Base-by-base conservation (phyloP, 1,140 invertebrate genomes). In the Caenorhabditis latens region DNA sequence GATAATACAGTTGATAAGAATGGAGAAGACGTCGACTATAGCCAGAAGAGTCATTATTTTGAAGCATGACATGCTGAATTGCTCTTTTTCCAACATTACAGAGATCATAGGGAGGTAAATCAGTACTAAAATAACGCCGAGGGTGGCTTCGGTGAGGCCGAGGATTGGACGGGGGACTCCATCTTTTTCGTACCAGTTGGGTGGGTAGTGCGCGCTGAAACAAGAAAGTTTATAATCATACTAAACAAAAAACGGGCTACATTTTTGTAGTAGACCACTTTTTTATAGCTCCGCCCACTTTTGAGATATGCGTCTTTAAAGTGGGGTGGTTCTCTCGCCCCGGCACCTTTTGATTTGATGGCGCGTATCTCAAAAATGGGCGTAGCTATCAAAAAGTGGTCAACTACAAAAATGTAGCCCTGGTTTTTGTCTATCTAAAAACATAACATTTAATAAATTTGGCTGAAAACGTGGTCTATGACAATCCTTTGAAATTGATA, bases 1-100 rank as follows among this genome's bases (percentile, higher is more conserved):
- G 4, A 84, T 19, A 14, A 84, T 50, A 32, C 21, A 61, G 58
- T 63, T 84, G 58, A 84, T 24, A 4, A 32, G 9, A 21, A 84
- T 57, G 24, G 24, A 24, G n/a, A 61, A 16, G 8, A 84, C 13
- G 58, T 84, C 83, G 21, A 65, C 32, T 13, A 63, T 43, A 1
- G 42, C n/a, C 6, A 61, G 55, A 21, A 84, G 14, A 13, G 3
- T 8, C 61, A 63, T 63, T 11, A 63, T 63, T 63, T 63, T 63
- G 61, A 32, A 63, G 19, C 61, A 63, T 14, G 61, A 63, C 21
- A 63, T 63, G 11, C 4, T 4, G 24, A 63, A 63, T 9, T 63
- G 21, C 8, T 63, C 32, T 40, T 40, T 63, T 40, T 63, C 61
- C 7, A 63, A 21, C 61, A 63, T 63, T 21, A 63, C 61, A 63